Base-by-base conservation (phyloP, 2,888 invertebrate genomes). In the Polyploca ridens region DNA sequence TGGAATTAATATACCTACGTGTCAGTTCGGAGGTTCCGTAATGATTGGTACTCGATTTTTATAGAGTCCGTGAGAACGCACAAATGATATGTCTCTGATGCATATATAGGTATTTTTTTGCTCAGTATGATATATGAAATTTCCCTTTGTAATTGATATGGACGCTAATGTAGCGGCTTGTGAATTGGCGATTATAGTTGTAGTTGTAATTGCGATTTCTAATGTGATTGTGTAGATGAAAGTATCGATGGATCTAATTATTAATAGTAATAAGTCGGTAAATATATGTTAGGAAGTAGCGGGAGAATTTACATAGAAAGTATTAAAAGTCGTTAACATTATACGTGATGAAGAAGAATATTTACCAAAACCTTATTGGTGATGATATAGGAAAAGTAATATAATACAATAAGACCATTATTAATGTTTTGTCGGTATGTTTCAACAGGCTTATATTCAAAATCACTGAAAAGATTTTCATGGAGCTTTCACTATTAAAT, bases 1-100 rank as follows among this genome's bases (percentile, higher is more conserved):
- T 89, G 82, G 93, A 91, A 94, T 94, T 93, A 94, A 94, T 94
- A 93, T 91, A 90, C 85, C 90, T 92, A 93, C 93, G 93, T 93
- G 93, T 89, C 80, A 90, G 93, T 88, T 93, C 93, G 86, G 86
- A 91, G 92, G 91, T 91, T 88, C 84, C 81, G 73, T 91, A 92
- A 93, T 92, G 86, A 91, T 86, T 82, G 86, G 78, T 84, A 87
- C 83, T 84, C 82, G 86, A 88, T 89, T 92, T 92, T 93, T 93
- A 86, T 88, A 85, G 83, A 81, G 83, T 83, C 85, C 92, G 93
- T 93, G 93, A 93, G 93, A 93, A 92, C 75, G 74, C 74, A 78
- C 82, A 87, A 90, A 91, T 91, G 85, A 90, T 91, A 90, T 90
- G 87, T 92, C 88, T 91, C 80, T 90, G 54, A 54, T 54, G 81